Percentiles rank a stretch among this genome's conserved stretches.
Conservation (phyloP, 2,797 vertebrate genomes). For the Lycodopsis pacificus region DNA sequence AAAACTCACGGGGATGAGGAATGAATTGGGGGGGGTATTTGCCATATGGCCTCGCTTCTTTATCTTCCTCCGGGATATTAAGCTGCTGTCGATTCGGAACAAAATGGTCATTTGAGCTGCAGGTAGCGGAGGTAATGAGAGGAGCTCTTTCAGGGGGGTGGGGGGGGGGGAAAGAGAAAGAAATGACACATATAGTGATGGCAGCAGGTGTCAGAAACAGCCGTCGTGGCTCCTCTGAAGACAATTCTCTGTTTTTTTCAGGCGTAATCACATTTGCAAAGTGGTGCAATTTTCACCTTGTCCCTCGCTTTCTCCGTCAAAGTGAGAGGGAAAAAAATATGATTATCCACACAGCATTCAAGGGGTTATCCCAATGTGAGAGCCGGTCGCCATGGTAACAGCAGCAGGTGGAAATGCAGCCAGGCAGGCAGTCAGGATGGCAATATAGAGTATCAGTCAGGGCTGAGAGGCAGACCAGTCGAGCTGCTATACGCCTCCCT, state of each 20-base stretch:
- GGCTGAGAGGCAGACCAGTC: conserved; percentile 52
- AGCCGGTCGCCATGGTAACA: conserved; percentile 73
- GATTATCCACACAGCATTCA: conserved; percentile 42
- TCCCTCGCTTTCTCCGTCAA: conserved; percentile 29
- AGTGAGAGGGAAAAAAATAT: conserved; percentile 2
- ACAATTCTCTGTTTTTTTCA: conserved; percentile 5
- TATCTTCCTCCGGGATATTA: conserved; percentile 44
- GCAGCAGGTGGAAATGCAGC: conserved; percentile 68
- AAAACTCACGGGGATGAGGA: conserved; percentile 40
- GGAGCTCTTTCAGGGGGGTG: conserved; percentile 9
- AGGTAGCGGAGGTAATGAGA: conserved; percentile 40
- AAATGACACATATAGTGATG: conserved; percentile 18
- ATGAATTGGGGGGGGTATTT: conserved; percentile 50
- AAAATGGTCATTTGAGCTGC: conserved; percentile 42
- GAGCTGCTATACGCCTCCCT: conserved; percentile 37
- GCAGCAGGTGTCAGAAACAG: conserved; percentile 21
- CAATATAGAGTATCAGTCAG: conserved; percentile 57
- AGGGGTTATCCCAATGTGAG: conserved; percentile 67
- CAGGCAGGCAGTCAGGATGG: conserved; percentile 38
- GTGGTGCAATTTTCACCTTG: conserved; percentile 46
- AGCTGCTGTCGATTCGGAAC: conserved; percentile 47
- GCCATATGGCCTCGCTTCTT: conserved; percentile 49
- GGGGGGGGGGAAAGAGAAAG: conserved; percentile 1
- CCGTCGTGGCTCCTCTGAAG: neutral
- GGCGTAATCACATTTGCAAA: conserved; percentile 44